phyloP scores from a whole-genome alignment of 2,888 invertebrate genomes.

The Lasius platythorax region DNA sequence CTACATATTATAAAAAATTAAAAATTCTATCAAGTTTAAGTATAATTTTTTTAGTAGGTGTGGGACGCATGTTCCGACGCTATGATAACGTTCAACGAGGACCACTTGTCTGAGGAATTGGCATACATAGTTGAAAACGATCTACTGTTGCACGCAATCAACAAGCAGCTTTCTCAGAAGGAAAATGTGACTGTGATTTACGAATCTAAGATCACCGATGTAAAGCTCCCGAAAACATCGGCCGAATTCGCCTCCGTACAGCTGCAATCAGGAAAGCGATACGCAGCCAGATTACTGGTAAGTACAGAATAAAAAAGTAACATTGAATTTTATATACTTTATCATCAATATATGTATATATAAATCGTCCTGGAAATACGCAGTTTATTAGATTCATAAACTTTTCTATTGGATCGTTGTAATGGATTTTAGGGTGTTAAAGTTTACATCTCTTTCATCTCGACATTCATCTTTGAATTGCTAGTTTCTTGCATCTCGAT shows the following conservation, averaged over 20 bases:
- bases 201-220: conserved; percentile 90
- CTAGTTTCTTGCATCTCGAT: not conserved
- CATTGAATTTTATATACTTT: not conserved
- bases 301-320: conserved; percentile 82
- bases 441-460: not conserved
- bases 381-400: not conserved
- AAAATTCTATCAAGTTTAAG: conserved; percentile 33
- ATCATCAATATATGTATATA: conserved; percentile 3
- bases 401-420: not conserved
- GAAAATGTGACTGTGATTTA: conserved; percentile 90
- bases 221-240: conserved; percentile 87
- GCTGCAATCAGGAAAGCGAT: conserved; percentile 89
- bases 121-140: conserved; percentile 98
- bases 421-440: not conserved
- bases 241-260: conserved; percentile 86
- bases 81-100: conserved; percentile 93
- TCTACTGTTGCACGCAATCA: conserved; percentile 92
- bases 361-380: not conserved
- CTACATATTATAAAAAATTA: conserved; percentile 14
- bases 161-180: conserved; percentile 87
- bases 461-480: not conserved
- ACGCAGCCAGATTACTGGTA: conserved; percentile 90
- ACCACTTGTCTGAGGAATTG: conserved; percentile 91
- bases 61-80: conserved; percentile 98
- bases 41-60: conserved; percentile 88